These are phyloP conservation scores for Aphidius colemani DNA, from an alignment of 2,888 invertebrate species.

Conservation along the genomic window DNA sequence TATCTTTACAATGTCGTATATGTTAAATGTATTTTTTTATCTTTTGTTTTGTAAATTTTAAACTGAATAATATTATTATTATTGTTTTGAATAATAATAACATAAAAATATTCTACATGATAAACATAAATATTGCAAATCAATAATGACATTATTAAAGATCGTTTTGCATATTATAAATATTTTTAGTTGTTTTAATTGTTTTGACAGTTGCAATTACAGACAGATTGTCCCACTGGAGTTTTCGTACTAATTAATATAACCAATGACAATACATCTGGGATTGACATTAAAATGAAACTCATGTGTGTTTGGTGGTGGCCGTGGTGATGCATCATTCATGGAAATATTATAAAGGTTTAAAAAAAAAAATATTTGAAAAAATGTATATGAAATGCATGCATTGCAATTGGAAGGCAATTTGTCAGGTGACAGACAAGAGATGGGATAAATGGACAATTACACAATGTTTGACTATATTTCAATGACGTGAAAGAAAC, in stretches of 20 bases:
- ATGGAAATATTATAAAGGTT: too few relatives aligned
- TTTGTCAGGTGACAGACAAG: conserved; percentile 59
- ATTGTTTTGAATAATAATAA: too few relatives aligned
- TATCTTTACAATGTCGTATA: background rate
- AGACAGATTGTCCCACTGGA: conserved; percentile 55
- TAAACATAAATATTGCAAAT: conserved; percentile 1
- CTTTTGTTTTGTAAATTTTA: too few relatives aligned
- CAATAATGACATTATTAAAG: conserved; percentile 1
- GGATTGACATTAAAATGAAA: conserved; percentile 54
- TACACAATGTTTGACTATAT: conserved; percentile 61
- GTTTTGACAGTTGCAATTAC: conserved; percentile 56
- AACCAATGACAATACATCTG: conserved; percentile 55
- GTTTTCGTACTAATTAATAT: conserved; percentile 57
- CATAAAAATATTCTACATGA: conserved; percentile 5
- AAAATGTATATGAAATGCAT: conserved; percentile 1
- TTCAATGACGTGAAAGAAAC: conserved; percentile 60
- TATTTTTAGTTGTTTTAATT: conserved; percentile 33
- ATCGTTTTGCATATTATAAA: conserved; percentile 3
- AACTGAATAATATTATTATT: too few relatives aligned
- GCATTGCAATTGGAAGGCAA: conserved; percentile 40
- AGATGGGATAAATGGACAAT: conserved; percentile 61
- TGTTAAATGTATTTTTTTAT: too few relatives aligned
- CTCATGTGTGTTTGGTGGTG: conserved; percentile 14
- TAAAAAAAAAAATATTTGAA: background rate
- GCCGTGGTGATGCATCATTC: background rate